phyloP scores from a whole-genome alignment of 2,888 invertebrate species.

The Acanthococcus lagerstroemiae region DNA sequence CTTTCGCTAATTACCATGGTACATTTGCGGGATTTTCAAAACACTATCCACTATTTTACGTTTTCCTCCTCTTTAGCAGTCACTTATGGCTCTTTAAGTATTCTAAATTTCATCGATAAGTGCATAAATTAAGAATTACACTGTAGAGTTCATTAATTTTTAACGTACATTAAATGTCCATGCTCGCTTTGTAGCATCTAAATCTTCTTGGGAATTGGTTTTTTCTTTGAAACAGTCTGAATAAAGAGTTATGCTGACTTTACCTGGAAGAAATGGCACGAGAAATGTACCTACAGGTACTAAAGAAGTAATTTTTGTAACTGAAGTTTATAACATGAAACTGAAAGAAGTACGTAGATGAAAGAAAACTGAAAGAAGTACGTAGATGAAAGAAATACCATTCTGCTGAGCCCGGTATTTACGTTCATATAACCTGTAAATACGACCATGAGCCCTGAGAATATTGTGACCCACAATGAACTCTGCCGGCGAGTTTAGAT shows the following conservation, averaged over 20 bases:
- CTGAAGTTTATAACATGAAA: neutral
- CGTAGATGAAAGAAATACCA: conserved; percentile 42
- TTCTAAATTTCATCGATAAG: neutral
- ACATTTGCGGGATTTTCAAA: too few relatives aligned
- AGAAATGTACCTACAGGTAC: too few relatives aligned
- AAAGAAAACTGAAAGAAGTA: neutral
- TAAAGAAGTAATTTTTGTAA: neutral
- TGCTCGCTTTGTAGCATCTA: neutral
- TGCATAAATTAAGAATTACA: neutral
- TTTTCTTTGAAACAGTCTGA: neutral
- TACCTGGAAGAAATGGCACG: neutral
- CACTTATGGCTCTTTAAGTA: too few relatives aligned
- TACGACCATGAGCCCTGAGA: conserved; percentile 55
- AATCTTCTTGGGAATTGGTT: neutral
- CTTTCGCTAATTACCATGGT: too few relatives aligned
- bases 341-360: neutral
- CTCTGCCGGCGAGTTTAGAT: conserved; percentile 45
- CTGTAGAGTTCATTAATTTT: neutral
- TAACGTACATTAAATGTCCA: neutral
- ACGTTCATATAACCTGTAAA: conserved; percentile 52
- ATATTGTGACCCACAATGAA: conserved; percentile 55
- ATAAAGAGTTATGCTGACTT: conserved; percentile 5
- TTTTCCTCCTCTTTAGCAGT: too few relatives aligned
- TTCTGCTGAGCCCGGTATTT: conserved; percentile 47
- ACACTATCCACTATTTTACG: too few relatives aligned